phyloP scores from a whole-genome alignment of 2,797 vertebrate species.

The Hyperoplus lanceolatus region DNA sequence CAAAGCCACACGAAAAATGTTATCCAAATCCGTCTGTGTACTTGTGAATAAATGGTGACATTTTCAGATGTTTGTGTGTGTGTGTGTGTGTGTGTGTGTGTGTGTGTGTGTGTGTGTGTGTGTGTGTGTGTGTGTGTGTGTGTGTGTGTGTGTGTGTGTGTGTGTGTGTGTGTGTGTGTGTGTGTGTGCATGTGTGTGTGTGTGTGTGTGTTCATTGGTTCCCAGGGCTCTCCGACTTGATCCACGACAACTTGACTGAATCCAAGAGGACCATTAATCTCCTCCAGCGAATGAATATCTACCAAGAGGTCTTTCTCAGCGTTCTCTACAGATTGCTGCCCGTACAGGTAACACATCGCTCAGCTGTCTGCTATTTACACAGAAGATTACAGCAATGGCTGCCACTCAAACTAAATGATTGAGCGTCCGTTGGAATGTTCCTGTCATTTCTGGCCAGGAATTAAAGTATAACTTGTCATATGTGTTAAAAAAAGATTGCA shows the following conservation, averaged over 20 bases:
- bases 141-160: background rate
- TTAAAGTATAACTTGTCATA: background rate
- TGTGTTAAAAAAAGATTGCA: background rate
- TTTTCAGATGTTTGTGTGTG: constrained; percentile 29
- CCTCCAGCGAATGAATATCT: constrained; percentile 98
- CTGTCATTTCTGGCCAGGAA: background rate
- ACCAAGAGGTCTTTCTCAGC: constrained; percentile 96
- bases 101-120: background rate
- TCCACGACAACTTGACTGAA: constrained; percentile 97
- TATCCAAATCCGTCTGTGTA: constrained; percentile 11
- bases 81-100: constrained; percentile 50
- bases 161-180: constrained; percentile 52
- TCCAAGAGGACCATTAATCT: constrained; percentile 98
- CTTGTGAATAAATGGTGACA: constrained; percentile 13
- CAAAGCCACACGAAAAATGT: constrained; percentile 33
- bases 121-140: constrained; percentile 53
- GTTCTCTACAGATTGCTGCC: constrained; percentile 93
- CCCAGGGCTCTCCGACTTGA: constrained; percentile 91
- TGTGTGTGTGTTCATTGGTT: constrained; percentile 38
- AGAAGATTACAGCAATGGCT: constrained; percentile 19
- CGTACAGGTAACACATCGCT: constrained; percentile 88
- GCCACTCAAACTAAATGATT: background rate
- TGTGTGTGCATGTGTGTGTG: background rate
- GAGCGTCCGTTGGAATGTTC: constrained; percentile 5
- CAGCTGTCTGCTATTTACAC: constrained; percentile 19